A percentile compares a stretch with the other conserved stretches of the same genome.
Evolutionary conservation across 2,113 vertebrate species (phyloP).

Genomic region (Prionailurus viverrinus): DNA sequence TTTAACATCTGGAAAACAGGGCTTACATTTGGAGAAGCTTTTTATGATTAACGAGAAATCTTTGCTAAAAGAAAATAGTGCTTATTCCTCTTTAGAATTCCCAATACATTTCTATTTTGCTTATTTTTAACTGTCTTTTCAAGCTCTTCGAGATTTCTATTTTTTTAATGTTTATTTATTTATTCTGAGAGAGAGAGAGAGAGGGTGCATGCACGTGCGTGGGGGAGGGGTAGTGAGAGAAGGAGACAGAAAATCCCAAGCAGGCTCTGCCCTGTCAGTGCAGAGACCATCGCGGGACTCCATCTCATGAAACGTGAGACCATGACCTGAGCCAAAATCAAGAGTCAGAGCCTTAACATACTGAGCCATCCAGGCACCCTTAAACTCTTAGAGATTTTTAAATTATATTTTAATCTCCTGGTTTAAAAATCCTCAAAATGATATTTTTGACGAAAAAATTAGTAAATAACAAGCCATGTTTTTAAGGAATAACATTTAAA

Average conservation of each 20-base stretch:
- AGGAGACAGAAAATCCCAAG: too few species aligned
- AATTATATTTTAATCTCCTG: background rate
- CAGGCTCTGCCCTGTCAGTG: too few species aligned
- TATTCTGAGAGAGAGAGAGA: too few species aligned
- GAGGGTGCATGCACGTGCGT: too few species aligned
- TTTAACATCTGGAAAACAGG: constrained; percentile 38
- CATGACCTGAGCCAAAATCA: too few species aligned
- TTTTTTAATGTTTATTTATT: too few species aligned
- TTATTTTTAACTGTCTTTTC: background rate
- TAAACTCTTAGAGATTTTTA: background rate
- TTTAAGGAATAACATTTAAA: background rate
- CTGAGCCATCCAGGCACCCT: too few species aligned
- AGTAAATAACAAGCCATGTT: background rate
- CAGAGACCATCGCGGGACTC: too few species aligned
- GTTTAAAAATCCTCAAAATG: constrained; percentile 43
- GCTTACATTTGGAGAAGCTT: constrained; percentile 30
- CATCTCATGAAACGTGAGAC: too few species aligned
- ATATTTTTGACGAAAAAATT: background rate
- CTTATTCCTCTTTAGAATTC: constrained; percentile 49
- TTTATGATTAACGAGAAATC: constrained; percentile 67
- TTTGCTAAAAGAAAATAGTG: constrained; percentile 55
- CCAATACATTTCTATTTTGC: constrained; percentile 55
- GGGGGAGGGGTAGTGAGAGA: too few species aligned
- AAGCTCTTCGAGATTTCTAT: background rate
- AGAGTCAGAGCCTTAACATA: too few species aligned